Base-by-base conservation (phyloP, 2,113 vertebrate species). In the Tragelaphus imberbis region DNA sequence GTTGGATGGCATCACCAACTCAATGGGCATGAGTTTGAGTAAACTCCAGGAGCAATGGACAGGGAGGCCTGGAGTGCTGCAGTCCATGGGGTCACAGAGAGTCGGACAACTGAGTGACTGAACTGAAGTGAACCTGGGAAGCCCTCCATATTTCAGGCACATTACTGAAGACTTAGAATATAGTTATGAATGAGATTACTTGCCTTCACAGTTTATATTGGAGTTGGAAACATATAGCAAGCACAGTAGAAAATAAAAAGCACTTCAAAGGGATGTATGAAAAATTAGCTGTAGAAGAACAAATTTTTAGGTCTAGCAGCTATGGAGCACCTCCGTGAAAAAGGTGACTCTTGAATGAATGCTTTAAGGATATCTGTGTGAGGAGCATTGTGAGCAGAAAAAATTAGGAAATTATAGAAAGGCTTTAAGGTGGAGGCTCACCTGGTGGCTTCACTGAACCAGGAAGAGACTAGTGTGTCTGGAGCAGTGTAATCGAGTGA, bases 21-120 rank as follows among this genome's bases (percentile, higher is more conserved):
- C 19, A 71, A 40, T 40, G 19, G n/a, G n/a, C n/a, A 3, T 71
- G 68, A 40, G 10, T 71, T 6, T 36, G n/a, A 23, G n/a, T 40
- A 40, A 71, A 71, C 19, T 71, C 19, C 2, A 1, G 65, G 65
- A 12, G 65, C 9, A 8, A 71, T 71, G 2, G 19, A 71, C 17
- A 71, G 65, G 65, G 65, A 71, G 19, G 65, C 17, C 65, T 71
- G 65, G 2, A 1, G 2, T 71, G 9, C 65, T 71, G n/a, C 9
- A 40, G 19, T 40, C 19, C n/a, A 12, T 21, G n/a, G 9, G 10
- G n/a, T 71, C 0, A 0, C 19, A n/a, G 65, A 68, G 16, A 71
- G n/a, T 71, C 5, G 1, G n/a, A 71, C 19, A 6, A 40, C 68
- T 71, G 19, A 21, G n/a, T 1, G 33, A 65, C 15, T n/a, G 63